Evolutionary conservation across 1,140 invertebrate genomes (phyloP).

Genomic region (Helicoverpa armigera): DNA sequence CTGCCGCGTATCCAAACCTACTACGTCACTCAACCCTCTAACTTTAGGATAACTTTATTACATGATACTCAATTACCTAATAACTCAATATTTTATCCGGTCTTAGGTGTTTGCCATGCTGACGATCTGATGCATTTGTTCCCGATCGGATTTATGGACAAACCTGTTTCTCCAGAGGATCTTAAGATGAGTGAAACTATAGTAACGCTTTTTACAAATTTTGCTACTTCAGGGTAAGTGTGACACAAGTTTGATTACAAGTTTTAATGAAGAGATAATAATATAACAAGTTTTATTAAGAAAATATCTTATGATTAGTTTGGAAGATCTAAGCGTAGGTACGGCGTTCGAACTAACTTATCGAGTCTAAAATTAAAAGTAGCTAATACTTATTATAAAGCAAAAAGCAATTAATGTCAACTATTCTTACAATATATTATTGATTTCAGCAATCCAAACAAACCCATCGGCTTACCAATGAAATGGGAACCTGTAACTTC

Average conservation of each 20-base stretch:
- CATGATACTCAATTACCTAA: too few species aligned
- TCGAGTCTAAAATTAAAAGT: too few species aligned
- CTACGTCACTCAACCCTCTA: too few species aligned
- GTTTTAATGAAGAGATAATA: too few species aligned
- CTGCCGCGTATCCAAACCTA: too few species aligned
- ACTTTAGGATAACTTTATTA: too few species aligned
- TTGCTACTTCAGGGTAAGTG: slow-evolving; percentile 76
- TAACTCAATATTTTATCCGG: neutral
- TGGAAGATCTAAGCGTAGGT: too few species aligned
- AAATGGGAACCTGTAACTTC: slow-evolving; percentile 65
- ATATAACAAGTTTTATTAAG: too few species aligned
- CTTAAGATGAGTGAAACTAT: slow-evolving; percentile 68
- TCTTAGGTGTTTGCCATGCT: slow-evolving; percentile 89
- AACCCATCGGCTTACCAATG: slow-evolving; percentile 65
- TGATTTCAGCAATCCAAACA: slow-evolving; percentile 69
- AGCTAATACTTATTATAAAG: too few species aligned
- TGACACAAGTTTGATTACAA: neutral
- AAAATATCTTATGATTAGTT: too few species aligned
- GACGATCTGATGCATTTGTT: slow-evolving; percentile 92
- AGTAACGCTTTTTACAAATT: slow-evolving; percentile 76
- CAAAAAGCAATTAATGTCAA: too few species aligned
- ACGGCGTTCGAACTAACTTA: too few species aligned
- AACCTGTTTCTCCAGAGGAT: slow-evolving; percentile 64
- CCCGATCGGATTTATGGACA: slow-evolving; percentile 85
- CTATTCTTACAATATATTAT: neutral